Conservation (phyloP, 37 sponge, comb jelly and placozoan genomes). For the Bolinopsis microptera region DNA sequence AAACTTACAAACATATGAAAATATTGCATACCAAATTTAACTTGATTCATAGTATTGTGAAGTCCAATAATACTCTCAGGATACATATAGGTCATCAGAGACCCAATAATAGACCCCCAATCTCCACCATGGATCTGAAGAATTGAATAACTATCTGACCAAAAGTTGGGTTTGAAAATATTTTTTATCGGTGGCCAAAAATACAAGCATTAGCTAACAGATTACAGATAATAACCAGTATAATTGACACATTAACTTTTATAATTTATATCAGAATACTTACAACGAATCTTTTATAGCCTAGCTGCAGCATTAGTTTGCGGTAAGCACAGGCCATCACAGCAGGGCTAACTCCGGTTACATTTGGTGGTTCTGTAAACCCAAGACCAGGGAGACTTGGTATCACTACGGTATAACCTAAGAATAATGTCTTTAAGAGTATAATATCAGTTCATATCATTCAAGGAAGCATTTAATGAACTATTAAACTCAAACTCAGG, state of each 20-base stretch:
- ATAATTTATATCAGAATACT: no score
- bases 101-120: not conserved
- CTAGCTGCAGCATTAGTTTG: not conserved
- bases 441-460: no score
- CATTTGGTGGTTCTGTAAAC: not conserved
- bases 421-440: no score
- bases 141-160: no score
- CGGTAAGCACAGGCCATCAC: conserved; percentile 1
- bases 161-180: no score
- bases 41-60: not conserved
- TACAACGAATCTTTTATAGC: not conserved
- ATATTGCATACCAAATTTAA: not conserved
- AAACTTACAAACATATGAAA: no score
- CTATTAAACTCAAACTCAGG: no score
- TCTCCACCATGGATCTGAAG: conserved; percentile 20
- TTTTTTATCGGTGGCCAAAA: no score
- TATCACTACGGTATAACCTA: conserved; percentile 18
- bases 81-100: not conserved
- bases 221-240: not conserved
- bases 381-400: conserved; percentile 42
- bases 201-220: not conserved
- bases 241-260: no score
- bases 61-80: not conserved
- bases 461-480: no score
- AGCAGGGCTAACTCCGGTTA: not conserved